phyloP scores from a whole-genome alignment of 35 echinoderm and acorn worm genomes.

The Holothuria glaberrima region DNA sequence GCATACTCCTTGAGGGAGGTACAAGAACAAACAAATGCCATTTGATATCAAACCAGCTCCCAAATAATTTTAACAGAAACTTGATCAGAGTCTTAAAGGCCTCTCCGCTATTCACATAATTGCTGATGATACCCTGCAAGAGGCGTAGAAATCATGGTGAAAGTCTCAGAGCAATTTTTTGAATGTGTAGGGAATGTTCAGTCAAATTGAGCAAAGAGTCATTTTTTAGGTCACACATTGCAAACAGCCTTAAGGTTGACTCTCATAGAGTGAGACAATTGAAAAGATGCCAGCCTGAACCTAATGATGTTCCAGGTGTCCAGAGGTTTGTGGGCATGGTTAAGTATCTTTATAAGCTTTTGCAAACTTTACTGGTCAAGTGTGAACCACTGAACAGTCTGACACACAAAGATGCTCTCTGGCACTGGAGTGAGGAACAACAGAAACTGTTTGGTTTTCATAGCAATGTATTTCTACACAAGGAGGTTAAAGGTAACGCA shows the following conservation, averaged over 20 bases:
- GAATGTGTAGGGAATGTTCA: constrained; percentile 54
- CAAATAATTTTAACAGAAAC: constrained; percentile 39
- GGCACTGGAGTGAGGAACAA: constrained; percentile 65
- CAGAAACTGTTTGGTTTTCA: no score
- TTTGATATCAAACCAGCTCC: constrained; percentile 6
- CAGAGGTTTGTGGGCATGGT: constrained; percentile 71
- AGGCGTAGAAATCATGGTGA: constrained; percentile 75
- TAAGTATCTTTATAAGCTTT: constrained; percentile 66
- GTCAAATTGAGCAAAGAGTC: constrained; percentile 73
- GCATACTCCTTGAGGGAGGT: constrained; percentile 69
- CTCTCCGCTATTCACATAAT: constrained; percentile 50
- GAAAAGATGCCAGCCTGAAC: constrained; percentile 42
- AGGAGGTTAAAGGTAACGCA: no score
- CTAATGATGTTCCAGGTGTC: constrained; percentile 49
- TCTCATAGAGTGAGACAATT: constrained; percentile 48
- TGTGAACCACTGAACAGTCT: constrained; percentile 51
- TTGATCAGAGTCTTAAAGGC: constrained; percentile 49
- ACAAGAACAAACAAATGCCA: not conserved
- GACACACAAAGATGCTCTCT: constrained; percentile 63
- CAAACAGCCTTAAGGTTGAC: constrained; percentile 60
- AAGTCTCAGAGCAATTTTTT: constrained; percentile 54
- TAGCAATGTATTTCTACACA: no score
- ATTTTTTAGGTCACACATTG: constrained; percentile 66
- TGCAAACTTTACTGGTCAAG: constrained; percentile 56
- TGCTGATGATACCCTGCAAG: constrained; percentile 75